A percentile compares a stretch with the other conserved stretches of the same genome.
Evolutionary conservation across 2,797 vertebrate genomes (phyloP).

Genomic region (Oceanodroma leucorhoa): DNA sequence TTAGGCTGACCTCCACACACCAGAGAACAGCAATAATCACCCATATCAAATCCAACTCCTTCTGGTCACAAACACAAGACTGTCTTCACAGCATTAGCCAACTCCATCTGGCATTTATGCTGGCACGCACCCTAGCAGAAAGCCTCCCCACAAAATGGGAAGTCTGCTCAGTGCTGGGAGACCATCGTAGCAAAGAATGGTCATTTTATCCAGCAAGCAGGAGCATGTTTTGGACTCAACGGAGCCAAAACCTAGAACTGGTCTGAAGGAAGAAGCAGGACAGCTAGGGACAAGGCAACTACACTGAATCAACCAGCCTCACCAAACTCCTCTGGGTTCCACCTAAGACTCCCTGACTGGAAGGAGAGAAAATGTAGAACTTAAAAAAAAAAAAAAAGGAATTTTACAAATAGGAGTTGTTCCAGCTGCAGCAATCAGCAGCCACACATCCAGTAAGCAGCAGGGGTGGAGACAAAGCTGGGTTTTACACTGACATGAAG

Average conservation of each 20-base stretch:
- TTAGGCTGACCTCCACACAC: neutral
- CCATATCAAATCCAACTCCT: neutral
- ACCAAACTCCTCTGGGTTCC: neutral
- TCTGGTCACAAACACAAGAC: neutral
- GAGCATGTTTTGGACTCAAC: neutral
- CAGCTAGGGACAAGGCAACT: neutral
- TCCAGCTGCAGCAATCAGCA: neutral
- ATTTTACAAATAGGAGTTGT: neutral
- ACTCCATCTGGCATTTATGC: neutral
- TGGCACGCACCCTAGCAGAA: neutral
- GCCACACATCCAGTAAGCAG: neutral
- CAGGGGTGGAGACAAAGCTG: neutral
- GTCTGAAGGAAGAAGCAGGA: neutral
- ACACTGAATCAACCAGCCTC: neutral
- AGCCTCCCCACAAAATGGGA: neutral
- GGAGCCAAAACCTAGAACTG: rapidly evolving
- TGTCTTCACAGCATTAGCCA: neutral
- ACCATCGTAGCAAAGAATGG: neutral
- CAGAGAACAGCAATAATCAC: neutral
- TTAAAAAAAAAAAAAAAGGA: neutral
- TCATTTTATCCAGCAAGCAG: neutral
- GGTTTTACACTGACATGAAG: neutral
- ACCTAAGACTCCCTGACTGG: neutral
- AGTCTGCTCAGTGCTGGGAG: neutral
- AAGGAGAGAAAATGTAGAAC: neutral